Evolutionary conservation across 2,888 invertebrate species (phyloP).

Genomic region (Andrena trimmerana): DNA sequence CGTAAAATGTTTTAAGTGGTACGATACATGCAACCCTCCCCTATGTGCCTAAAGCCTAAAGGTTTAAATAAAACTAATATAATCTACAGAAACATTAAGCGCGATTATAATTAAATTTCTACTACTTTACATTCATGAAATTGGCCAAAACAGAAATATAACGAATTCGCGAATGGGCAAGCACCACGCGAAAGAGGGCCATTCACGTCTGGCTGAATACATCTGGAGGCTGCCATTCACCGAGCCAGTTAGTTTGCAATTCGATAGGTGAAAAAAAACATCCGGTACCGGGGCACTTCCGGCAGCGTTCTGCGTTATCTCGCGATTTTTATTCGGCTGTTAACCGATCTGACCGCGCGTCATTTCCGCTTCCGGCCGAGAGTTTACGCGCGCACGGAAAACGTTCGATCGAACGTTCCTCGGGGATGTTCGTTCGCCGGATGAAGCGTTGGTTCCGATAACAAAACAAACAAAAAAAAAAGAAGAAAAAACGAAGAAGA

Average conservation of each 20-base stretch:
- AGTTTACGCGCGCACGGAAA: slow-evolving; percentile 20
- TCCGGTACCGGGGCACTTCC: slow-evolving; percentile 65
- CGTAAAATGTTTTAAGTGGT: no score
- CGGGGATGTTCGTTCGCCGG: slow-evolving; percentile 8
- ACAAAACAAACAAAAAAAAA: no score
- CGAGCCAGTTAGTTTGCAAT: slow-evolving; percentile 52
- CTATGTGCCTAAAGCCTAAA: no score
- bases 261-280: slow-evolving; percentile 63
- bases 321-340: slow-evolving; percentile 53
- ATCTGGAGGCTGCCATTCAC: slow-evolving; percentile 26
- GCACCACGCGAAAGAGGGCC: neutral
- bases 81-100: no score
- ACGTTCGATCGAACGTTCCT: slow-evolving; percentile 3
- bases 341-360: slow-evolving; percentile 60
- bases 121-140: no score
- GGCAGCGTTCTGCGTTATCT: slow-evolving; percentile 39
- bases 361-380: slow-evolving; percentile 57
- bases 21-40: no score
- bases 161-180: neutral
- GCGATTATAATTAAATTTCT: no score
- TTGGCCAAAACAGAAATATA: neutral
- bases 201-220: neutral
- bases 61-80: no score
- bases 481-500: no score
- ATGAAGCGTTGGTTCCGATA: neutral